These are phyloP conservation scores for Arenaria interpres DNA, from an alignment of 2,113 vertebrate species.

Conservation along the genomic window DNA sequence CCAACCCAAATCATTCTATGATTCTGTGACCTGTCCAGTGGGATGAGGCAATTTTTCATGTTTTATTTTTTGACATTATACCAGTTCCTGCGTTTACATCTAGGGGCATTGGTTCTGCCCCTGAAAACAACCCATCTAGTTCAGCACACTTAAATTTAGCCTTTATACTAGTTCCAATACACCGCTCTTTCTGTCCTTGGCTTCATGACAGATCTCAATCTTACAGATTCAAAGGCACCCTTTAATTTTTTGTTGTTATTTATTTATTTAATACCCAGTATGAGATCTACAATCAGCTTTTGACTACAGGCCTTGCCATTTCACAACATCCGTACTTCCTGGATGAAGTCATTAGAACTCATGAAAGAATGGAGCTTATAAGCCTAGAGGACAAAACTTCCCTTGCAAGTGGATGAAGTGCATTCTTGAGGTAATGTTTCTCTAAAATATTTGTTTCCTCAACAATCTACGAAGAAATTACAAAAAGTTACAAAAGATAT, in stretches of 20 bases:
- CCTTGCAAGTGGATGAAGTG: not conserved
- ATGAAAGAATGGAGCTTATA: not conserved
- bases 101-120: not conserved
- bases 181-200: not conserved
- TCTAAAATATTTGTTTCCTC: not conserved
- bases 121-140: not conserved
- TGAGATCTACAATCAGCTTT: not conserved
- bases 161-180: not conserved
- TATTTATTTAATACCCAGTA: not conserved
- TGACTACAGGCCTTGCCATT: not conserved
- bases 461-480: not conserved
- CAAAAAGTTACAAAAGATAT: not conserved
- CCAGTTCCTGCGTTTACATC: accelerated
- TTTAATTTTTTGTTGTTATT: not conserved
- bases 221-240: not conserved
- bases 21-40: not conserved
- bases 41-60: not conserved
- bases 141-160: not conserved
- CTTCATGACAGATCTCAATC: not conserved
- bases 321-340: not conserved
- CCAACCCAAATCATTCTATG: not conserved
- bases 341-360: not conserved
- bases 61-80: not conserved
- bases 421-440: not conserved
- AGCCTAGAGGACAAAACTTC: not conserved